These are phyloP conservation scores for Leptoteleia sp. DNA, from an alignment of 1,140 invertebrate genomes.

Conservation along the genomic window DNA sequence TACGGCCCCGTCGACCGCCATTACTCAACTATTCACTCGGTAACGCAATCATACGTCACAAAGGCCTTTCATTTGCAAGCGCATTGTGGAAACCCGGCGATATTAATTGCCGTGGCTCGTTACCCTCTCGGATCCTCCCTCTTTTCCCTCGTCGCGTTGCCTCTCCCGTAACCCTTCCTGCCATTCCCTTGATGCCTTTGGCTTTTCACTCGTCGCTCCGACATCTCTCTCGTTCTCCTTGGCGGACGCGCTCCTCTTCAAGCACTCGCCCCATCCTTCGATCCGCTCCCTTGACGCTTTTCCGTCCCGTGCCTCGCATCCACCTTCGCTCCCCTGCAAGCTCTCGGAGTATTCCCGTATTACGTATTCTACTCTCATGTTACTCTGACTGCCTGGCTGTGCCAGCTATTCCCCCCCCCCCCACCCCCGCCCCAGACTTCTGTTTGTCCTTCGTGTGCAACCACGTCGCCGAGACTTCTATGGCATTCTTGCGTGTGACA, in stretches of 20 bases:
- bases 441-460: conserved; percentile 62
- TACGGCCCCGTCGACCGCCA: conserved; percentile 75
- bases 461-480: conserved; percentile 49
- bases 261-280: conserved; percentile 61
- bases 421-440: conserved; percentile 69
- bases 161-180: conserved; percentile 57
- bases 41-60: conserved; percentile 82
- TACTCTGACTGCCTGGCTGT: conserved; percentile 68
- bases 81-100: conserved; percentile 81
- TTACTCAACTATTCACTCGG: conserved; percentile 82
- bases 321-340: conserved; percentile 56
- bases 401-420: too few species aligned
- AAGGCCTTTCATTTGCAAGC: conserved; percentile 82
- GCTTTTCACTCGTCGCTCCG: conserved; percentile 47
- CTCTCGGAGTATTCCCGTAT: conserved; percentile 67
- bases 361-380: conserved; percentile 78
- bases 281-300: conserved; percentile 63
- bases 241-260: conserved; percentile 40
- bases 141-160: conserved; percentile 53
- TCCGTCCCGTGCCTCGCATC: conserved; percentile 57
- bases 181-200: conserved; percentile 66
- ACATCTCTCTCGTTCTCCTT: conserved; percentile 49
- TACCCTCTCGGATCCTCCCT: conserved; percentile 72
- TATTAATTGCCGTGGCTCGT: conserved; percentile 82
- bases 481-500: conserved; percentile 71